Evolutionary conservation across 2,888 invertebrate species (phyloP), one percentile per base, ranked within the genome.

Genomic region (Oxyscelio sp.): DNA sequence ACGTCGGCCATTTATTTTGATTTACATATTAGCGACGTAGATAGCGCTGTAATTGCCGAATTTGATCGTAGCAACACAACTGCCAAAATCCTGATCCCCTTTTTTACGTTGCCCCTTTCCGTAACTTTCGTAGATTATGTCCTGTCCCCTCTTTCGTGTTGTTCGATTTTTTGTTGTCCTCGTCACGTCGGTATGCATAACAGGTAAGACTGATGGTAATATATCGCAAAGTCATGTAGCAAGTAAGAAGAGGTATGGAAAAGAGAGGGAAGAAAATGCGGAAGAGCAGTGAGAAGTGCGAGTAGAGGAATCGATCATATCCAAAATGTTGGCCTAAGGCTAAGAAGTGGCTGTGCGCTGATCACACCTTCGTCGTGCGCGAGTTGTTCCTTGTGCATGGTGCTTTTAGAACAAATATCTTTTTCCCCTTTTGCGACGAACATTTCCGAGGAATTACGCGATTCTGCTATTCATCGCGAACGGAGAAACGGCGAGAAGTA

Each of bases 301-400:
- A 52, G 31, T 54, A 59, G 70, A 70, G 61, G 66, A 80, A 84
- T 77, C 75, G 77, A 77, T 85, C 80, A 77, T 73, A 81, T 85
- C 85, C 48, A 75, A 79, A 71, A 45, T 43, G 66, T 61, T 77
- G 80, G 80, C 77, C 71, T 81, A 81, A 81, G 73, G 77, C 73
- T 59, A 77, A 73, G 40, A 77, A 79, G 77, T 85, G 77, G 85
- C 77, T 80, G 63, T 40, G 77, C 56, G 85, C 77, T 81, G 73
- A 73, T 85, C 56, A 79, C 79, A 75, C 75, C 84, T 80, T 84
- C 78, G 84, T 84, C 73, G 80, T 52, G 84, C 80, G 80, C 61
- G 56, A 74, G 68, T 70, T 85, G 71, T 77, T 85, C 80, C 77
- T 85, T 68, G 66, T 68, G 74, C 48, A 58, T 54, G 58, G 75